Base-by-base conservation (phyloP, 1,140 invertebrate genomes). In the Agrypnia vestita region DNA sequence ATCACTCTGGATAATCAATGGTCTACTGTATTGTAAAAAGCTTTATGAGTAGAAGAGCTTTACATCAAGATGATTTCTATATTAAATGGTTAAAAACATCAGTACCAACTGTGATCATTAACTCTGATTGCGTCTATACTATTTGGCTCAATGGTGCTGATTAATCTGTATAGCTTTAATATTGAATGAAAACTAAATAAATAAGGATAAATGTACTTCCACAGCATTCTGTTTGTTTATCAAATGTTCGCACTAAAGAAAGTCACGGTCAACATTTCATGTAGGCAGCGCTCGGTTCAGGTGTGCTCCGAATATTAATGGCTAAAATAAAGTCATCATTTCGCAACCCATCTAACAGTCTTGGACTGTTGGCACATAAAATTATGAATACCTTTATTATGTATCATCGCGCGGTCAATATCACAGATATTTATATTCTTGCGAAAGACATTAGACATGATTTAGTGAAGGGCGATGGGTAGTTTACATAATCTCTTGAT, bases 351-450 rank as follows among this genome's bases (percentile, higher is more conserved):
- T 59, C 67, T 53, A 71, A 62, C 25, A 21, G 46, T 35, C 15
- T 71, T 25, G n/a, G 6, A 71, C 59, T 35, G 21, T 62, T 35
- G 25, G 11, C 9, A 62, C 17, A 62, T 21, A 11, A 12, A 62
- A 62, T 62, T 62, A 62, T 62, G 17, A 46, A 69, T 69, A 71
- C 19, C 13, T 71, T 49, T 21, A 35, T 53, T 13, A 71, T 71
- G 46, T 51, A 64, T 64, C 61, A 64, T 64, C 61, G 25, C 8
- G 15, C 35, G 19, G 35, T 35, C 21, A 35, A 62, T 64, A 64
- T 67, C 43, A 9, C 43, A 44, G 62, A 67, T 67, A 67, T 67
- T 35, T 43, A 67, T 25, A 44, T 15, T 15, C 35, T 67, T 67
- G 35, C 62, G 62, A n/a, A 67, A 67, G 10, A 17, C 9, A 17